Base-by-base conservation (phyloP, 2,888 invertebrate genomes). In the Euproctis similis region DNA sequence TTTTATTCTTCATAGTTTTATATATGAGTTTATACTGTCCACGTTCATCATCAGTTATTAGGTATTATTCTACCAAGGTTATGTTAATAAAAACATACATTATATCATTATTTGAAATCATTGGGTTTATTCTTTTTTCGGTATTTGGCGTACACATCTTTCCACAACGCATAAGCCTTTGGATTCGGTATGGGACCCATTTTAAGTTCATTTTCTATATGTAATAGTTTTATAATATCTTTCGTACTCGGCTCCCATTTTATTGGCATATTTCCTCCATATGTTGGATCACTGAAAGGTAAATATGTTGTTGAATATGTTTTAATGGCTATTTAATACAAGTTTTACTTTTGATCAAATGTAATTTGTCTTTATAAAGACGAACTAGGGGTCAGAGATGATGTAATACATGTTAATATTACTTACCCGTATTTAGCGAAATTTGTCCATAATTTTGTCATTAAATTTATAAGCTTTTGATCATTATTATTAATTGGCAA, bases 381-480 rank as follows among this genome's bases (percentile, higher is more conserved):
- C n/a, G n/a, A n/a, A n/a, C n/a, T n/a, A n/a, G n/a, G n/a, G n/a
- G n/a, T n/a, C n/a, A n/a, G n/a, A n/a, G n/a, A n/a, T n/a, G n/a
- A n/a, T n/a, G n/a, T n/a, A n/a, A n/a, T n/a, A n/a, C n/a, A n/a
- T n/a, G n/a, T n/a, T n/a, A n/a, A 14, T 14, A 4, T 6, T 23
- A 54, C 58, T 8, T 47, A 82, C 82, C 78, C 71, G 38, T 67
- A 67, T 59, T 80, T 81, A 2, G 81, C 82, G 37, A 82, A 82
- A 41, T 82, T 70, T 0, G 69, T 74, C 82, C 82, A 82, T 51
- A 81, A 45, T 23, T 53, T 59, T 1, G 80, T 76, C 50, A 82
- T 64, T 38, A 47, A 51, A 8, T 74, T 52, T 12, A 82, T 72
- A 12, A 76, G 48, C 34, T 43, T 42, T 11, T 39, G 41, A 45